Evolutionary conservation across 2,113 vertebrate genomes (phyloP).

Genomic region (Ceratotherium simum): DNA sequence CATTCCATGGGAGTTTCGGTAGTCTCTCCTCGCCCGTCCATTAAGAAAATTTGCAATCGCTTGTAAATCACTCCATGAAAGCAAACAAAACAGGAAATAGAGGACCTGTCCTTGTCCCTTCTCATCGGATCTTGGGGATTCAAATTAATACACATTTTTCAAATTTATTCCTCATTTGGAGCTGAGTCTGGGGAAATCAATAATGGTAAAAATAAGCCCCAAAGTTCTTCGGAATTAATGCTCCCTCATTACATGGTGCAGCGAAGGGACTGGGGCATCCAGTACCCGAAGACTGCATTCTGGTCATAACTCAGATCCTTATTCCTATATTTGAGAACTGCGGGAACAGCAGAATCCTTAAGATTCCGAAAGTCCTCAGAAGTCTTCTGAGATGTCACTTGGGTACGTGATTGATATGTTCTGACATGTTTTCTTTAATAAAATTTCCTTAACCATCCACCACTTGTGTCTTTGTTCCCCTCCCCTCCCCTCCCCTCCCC

Average conservation of each 20-base stretch:
- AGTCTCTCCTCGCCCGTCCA: accelerated
- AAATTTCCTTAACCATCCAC: neutral
- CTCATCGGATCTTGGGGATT: neutral
- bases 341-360: neutral
- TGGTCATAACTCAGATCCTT: neutral
- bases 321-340: neutral
- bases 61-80: neutral
- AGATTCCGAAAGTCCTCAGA: neutral
- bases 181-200: neutral
- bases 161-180: neutral
- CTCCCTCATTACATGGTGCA: neutral
- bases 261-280: neutral
- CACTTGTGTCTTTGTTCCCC: neutral
- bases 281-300: neutral
- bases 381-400: neutral
- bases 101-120: neutral
- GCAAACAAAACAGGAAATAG: neutral
- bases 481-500: neutral
- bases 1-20: accelerated
- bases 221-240: neutral
- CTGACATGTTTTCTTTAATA: conserved; percentile 8
- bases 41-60: neutral
- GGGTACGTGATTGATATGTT: neutral
- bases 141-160: neutral
- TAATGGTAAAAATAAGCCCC: neutral